phyloP scores from a whole-genome alignment of 2,113 vertebrate species.

The Cebus imitator region DNA sequence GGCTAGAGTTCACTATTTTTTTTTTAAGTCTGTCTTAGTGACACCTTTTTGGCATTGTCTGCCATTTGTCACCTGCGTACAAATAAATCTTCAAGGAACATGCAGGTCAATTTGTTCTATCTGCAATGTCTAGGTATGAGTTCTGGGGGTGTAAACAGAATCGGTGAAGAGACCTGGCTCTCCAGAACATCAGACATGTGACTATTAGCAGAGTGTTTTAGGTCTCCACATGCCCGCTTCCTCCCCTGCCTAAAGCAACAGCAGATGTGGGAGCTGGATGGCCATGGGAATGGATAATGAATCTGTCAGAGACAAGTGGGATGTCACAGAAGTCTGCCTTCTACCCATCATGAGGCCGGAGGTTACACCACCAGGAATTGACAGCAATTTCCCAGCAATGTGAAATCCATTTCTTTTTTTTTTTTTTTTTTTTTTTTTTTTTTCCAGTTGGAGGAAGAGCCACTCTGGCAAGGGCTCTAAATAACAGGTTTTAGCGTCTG shows the following conservation, averaged over 20 bases:
- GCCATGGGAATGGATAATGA: conserved; percentile 79
- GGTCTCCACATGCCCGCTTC: neutral
- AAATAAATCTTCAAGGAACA: conserved; percentile 18
- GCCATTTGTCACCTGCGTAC: conserved; percentile 54
- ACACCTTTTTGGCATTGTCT: neutral
- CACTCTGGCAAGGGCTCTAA: conserved; percentile 54
- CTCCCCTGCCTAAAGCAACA: neutral
- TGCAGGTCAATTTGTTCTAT: neutral
- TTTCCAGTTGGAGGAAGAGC: conserved; percentile 28
- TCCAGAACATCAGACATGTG: neutral
- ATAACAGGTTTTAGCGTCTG: conserved; percentile 58
- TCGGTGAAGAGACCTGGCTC: neutral
- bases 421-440: conserved; percentile 7
- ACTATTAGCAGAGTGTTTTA: neutral
- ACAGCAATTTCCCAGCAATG: conserved; percentile 63
- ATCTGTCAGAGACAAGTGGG: conserved; percentile 79
- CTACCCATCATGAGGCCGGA: conserved; percentile 61
- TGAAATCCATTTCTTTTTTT: conserved; percentile 68
- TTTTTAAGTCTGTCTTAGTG: neutral
- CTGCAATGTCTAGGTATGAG: neutral
- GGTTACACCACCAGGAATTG: conserved; percentile 71
- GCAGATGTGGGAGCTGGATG: neutral
- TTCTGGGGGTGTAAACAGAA: neutral
- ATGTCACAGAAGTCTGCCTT: conserved; percentile 75
- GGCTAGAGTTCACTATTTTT: conserved; percentile 41